Conservation (phyloP, 2,113 vertebrate species). For the Centropristis striata region DNA sequence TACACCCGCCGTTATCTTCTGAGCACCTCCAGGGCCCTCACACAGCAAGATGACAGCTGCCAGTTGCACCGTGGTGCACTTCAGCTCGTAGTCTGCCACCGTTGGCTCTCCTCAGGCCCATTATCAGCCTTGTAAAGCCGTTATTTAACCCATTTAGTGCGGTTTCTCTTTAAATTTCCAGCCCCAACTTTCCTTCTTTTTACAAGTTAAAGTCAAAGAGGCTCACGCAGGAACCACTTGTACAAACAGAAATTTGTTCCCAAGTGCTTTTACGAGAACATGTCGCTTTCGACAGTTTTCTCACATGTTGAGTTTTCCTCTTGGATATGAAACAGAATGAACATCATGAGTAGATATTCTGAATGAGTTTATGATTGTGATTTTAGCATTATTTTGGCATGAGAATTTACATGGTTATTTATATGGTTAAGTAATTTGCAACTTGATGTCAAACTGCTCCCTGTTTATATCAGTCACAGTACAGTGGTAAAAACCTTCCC, state of each 20-base stretch:
- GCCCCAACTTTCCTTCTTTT: background rate
- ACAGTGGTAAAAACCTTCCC: too few species aligned
- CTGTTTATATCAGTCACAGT: background rate
- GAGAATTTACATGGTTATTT: too few species aligned
- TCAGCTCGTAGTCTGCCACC: background rate
- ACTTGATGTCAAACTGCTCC: background rate
- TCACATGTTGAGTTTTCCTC: background rate
- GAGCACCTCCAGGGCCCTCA: constrained; percentile 26
- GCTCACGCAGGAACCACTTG: background rate
- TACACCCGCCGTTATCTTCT: constrained; percentile 49
- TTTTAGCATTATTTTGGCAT: background rate
- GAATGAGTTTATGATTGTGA: background rate
- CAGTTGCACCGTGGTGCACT: background rate
- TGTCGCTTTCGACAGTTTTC: background rate
- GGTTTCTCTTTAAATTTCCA: constrained; percentile 25
- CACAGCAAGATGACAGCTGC: constrained; percentile 29
- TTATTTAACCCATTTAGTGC: constrained; percentile 1
- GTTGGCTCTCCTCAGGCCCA: constrained; percentile 22
- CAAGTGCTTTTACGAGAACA: background rate
- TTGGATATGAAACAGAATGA: background rate
- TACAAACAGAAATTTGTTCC: background rate
- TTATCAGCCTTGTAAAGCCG: constrained; percentile 60
- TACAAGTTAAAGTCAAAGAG: background rate
- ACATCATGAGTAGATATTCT: background rate
- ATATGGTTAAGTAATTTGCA: background rate